Base-by-base conservation (phyloP, 2,888 invertebrate species). In the Stenichneumon culpator region DNA sequence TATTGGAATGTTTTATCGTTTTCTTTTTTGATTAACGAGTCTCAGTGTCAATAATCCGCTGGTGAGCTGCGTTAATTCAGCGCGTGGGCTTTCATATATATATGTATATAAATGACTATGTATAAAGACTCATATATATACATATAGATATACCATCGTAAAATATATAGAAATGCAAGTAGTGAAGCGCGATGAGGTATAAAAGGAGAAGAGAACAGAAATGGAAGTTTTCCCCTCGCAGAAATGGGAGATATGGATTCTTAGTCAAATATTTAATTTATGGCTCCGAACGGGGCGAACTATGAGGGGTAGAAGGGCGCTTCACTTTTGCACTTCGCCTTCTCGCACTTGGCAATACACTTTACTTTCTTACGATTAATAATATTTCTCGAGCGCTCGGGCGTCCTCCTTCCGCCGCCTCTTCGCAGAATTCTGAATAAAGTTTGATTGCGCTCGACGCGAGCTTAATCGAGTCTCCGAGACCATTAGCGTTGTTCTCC, bases 191-290 rank as follows among this genome's bases (percentile, higher is more conserved):
- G 52, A 77, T 65, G 54, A 77, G 70, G 52, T 77, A 67, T 47
- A 28, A 54, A 52, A 14, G 50, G 47, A 28, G 52, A 54, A 65
- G 70, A 44, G 69, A 77, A 65, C 16, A 44, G 82, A 77, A 77
- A 82, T 77, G 54, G 60, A 81, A 77, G 77, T 82, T 82, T 74
- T 47, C 65, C 70, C 47, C 44, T 52, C 11, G 44, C 63, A 65
- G 68, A 68, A 77, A 47, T 28, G 54, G 77, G 52, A 63, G 69
- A 65, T 75, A 70, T 52, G 68, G 80, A 47, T 69, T 69, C 69
- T 52, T 44, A 39, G 75, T 77, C 65, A 82, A 82, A 82, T 77
- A 82, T 82, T 82, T 82, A 82, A 82, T 82, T 82, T 82, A 82
- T 77, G 65, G 70, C 63, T 65, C 63, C n/a, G 54, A 77, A 39